phyloP scores from a whole-genome alignment of 1,140 invertebrate species.

The Pseudoatta argentina region DNA sequence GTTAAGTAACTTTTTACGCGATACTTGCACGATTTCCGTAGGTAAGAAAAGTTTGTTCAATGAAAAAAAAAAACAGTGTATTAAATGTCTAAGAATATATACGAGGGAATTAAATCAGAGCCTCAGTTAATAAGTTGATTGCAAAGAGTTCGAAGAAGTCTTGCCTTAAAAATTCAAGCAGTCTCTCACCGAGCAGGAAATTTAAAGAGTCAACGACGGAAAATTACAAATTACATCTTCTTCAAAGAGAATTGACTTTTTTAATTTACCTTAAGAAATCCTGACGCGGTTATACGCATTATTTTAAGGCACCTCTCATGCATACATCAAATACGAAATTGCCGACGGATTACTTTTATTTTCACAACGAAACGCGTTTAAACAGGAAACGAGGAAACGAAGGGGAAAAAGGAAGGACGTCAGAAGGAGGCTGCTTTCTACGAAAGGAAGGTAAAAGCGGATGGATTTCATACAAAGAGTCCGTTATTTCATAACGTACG shows the following conservation, averaged over 20 bases:
- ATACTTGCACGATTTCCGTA: not conserved
- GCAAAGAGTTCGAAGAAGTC: not conserved
- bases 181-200: slow-evolving; percentile 6
- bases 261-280: slow-evolving; percentile 46
- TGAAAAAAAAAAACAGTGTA: not conserved
- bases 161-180: not conserved
- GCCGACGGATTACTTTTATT: slow-evolving; percentile 23
- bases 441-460: not conserved
- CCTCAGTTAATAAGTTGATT: slow-evolving; percentile 15
- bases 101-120: slow-evolving; percentile 23
- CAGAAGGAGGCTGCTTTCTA: slow-evolving; percentile 21
- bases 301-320: slow-evolving; percentile 9
- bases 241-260: slow-evolving; percentile 12
- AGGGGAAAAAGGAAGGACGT: slow-evolving; percentile 8
- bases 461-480: slow-evolving; percentile 61
- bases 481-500: slow-evolving; percentile 56
- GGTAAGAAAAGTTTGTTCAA: not conserved
- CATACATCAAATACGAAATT: slow-evolving; percentile 18
- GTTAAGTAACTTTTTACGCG: not conserved
- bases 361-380: not conserved
- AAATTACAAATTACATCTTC: slow-evolving; percentile 22
- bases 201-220: not conserved
- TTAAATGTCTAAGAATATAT: slow-evolving; percentile 15
- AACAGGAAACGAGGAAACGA: not conserved
- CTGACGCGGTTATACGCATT: not conserved